These are phyloP conservation scores for Macrotis lagotis DNA, from an alignment of 2,113 vertebrate genomes.

Conservation along the genomic window DNA sequence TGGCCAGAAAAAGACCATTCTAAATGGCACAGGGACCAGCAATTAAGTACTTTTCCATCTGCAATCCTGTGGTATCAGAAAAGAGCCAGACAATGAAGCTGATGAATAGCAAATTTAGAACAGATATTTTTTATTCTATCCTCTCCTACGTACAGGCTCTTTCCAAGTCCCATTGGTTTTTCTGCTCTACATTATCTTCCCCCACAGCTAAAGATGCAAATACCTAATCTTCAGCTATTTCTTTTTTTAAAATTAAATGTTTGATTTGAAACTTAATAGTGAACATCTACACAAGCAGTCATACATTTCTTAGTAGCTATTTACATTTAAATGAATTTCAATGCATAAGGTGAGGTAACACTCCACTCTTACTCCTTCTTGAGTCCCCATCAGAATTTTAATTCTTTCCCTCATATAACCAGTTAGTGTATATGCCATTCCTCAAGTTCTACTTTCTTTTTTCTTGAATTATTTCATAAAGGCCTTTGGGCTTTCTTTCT, in stretches of 20 bases:
- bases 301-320: background rate
- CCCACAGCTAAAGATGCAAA: background rate
- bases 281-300: background rate
- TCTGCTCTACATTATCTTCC: background rate
- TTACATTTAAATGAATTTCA: background rate
- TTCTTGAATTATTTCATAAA: background rate
- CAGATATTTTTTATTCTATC: background rate
- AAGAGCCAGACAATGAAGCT: background rate
- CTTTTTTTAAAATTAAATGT: background rate
- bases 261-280: background rate
- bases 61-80: background rate
- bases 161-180: background rate
- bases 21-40: background rate
- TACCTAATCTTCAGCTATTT: background rate
- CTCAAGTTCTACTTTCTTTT: background rate
- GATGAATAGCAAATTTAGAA: slow-evolving; percentile 1
- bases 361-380: background rate
- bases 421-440: background rate
- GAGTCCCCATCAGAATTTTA: background rate
- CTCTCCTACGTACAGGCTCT: background rate
- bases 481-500: background rate
- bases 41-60: background rate
- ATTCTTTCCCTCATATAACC: background rate
- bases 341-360: background rate
- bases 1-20: background rate